Evolutionary conservation across 2,888 invertebrate species (phyloP).

Genomic region (Leptinotarsa rubiginosa): DNA sequence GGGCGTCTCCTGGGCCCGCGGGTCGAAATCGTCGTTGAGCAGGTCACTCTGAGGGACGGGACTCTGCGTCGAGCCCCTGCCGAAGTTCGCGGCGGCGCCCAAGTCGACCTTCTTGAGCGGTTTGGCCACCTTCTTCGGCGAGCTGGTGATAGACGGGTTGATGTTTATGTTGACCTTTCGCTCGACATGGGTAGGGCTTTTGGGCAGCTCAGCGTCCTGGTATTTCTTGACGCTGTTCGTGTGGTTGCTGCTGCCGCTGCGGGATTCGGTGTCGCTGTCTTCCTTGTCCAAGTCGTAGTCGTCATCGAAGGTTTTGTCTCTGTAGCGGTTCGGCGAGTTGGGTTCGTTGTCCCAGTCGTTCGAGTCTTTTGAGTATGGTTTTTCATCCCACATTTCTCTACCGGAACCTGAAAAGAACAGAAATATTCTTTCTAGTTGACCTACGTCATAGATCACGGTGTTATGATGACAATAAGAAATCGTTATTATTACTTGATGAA

Average conservation of each 20-base stretch:
- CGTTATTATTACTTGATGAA: no score
- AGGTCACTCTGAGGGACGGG: conserved; percentile 65
- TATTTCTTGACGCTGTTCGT: conserved; percentile 53
- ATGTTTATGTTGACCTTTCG: conserved; percentile 68
- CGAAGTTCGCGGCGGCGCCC: conserved; percentile 79
- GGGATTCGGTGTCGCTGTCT: conserved; percentile 76
- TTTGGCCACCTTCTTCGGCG: conserved; percentile 64
- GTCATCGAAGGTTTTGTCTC: conserved; percentile 67
- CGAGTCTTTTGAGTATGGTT: conserved; percentile 56
- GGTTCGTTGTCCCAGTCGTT: conserved; percentile 59
- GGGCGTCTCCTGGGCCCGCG: conserved; percentile 65
- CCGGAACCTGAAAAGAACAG: conserved; percentile 46
- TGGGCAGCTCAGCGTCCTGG: conserved; percentile 55
- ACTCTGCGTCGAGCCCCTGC: conserved; percentile 66
- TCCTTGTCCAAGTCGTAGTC: conserved; percentile 76
- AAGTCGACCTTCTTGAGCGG: conserved; percentile 72
- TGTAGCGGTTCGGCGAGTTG: conserved; percentile 56
- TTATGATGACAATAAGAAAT: no score
- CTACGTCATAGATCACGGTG: no score
- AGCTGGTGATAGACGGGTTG: conserved; percentile 62
- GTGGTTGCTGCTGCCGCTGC: conserved; percentile 59
- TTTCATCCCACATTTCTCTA: conserved; percentile 62
- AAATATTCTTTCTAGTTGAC: not conserved
- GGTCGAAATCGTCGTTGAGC: conserved; percentile 75
- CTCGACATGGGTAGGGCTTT: conserved; percentile 47